Conservation (phyloP, 2,113 vertebrate species). For the Heliornis fulica region DNA sequence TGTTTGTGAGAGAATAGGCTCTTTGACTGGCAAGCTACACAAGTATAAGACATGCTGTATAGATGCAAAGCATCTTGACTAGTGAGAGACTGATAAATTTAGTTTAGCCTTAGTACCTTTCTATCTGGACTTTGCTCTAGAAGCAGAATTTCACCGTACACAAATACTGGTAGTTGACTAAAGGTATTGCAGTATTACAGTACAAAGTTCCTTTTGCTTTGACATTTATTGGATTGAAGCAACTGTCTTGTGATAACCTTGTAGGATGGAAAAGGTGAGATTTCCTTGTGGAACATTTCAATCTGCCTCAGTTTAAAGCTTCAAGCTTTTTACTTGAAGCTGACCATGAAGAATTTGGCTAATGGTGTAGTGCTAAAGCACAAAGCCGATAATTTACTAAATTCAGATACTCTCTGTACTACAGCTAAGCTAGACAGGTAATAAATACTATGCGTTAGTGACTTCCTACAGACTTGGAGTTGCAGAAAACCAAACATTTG, state of each 20-base stretch:
- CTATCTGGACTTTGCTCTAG: slow-evolving; percentile 45
- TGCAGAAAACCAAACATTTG: neutral
- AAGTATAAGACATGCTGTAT: neutral
- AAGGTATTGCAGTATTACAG: slow-evolving; percentile 20
- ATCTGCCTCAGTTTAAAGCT: neutral
- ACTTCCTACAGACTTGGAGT: neutral
- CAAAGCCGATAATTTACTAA: neutral
- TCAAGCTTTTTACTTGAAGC: neutral
- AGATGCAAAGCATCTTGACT: neutral
- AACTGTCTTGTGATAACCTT: neutral
- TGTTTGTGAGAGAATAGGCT: neutral
- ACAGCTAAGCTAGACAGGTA: neutral
- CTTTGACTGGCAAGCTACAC: neutral
- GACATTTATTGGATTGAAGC: neutral
- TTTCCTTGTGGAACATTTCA: neutral
- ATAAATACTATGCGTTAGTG: neutral
- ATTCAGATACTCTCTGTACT: neutral
- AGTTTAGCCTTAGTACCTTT: neutral
- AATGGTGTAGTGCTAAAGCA: neutral
- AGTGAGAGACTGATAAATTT: neutral
- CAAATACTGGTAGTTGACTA: slow-evolving; percentile 39
- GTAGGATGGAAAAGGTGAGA: neutral
- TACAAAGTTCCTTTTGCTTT: slow-evolving; percentile 55
- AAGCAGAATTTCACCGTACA: slow-evolving; percentile 34
- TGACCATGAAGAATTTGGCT: neutral